These are phyloP conservation scores for Circaetus gallicus DNA, from an alignment of 2,113 vertebrate species.

Conservation along the genomic window DNA sequence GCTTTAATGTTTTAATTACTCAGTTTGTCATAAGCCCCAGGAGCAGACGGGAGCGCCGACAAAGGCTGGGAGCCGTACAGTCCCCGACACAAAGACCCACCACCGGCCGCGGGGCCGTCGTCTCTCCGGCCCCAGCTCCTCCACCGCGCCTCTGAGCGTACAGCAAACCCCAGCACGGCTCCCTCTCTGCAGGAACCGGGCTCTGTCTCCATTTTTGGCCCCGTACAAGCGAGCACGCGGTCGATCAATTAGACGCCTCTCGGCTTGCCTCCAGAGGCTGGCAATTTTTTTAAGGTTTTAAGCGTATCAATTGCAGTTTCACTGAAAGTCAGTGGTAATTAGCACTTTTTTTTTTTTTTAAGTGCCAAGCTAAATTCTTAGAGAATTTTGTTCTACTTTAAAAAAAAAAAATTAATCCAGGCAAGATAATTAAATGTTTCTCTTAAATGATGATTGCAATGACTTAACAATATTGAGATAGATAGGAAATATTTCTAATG, in stretches of 20 bases:
- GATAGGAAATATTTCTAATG: neutral
- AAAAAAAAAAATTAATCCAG: neutral
- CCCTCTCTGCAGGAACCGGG: fast-evolving
- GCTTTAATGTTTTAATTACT: neutral
- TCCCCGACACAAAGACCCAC: neutral
- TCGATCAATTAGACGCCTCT: neutral
- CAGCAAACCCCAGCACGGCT: neutral
- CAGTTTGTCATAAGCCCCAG: fast-evolving
- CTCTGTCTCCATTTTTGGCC: fast-evolving
- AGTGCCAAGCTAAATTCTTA: neutral
- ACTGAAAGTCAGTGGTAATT: neutral
- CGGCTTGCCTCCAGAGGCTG: neutral
- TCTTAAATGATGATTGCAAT: no score
- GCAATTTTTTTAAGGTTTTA: neutral
- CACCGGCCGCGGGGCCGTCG: neutral
- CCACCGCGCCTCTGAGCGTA: fast-evolving
- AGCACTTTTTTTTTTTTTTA: neutral
- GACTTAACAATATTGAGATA: neutral
- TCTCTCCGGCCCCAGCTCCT: neutral
- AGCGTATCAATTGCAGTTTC: neutral
- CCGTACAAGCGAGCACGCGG: fast-evolving
- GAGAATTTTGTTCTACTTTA: neutral
- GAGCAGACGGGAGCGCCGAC: neutral
- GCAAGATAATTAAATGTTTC: neutral
- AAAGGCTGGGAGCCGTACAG: neutral